phyloP scores from a whole-genome alignment of 2,113 vertebrate species.

The Crotalus tigris region DNA sequence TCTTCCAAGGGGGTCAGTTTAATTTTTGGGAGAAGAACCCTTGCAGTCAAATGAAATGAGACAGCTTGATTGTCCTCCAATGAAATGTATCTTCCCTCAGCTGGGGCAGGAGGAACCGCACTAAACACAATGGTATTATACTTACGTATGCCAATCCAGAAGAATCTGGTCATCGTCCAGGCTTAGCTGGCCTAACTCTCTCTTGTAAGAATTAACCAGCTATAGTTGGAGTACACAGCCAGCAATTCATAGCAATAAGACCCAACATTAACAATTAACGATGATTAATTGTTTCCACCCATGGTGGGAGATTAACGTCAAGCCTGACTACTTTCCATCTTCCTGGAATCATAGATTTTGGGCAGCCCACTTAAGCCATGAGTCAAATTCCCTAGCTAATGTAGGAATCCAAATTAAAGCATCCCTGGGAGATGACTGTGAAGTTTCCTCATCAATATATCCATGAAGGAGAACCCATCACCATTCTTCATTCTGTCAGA shows the following conservation, averaged over 20 bases:
- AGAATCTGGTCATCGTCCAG: neutral
- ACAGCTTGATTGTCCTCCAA: rapidly evolving
- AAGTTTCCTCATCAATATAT: no score
- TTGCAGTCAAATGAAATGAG: rapidly evolving
- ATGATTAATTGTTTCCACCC: neutral
- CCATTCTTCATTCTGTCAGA: no score
- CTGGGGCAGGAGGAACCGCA: neutral
- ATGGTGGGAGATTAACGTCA: neutral
- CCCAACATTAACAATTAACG: no score
- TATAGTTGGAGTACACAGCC: neutral
- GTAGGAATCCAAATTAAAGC: no score
- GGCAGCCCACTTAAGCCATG: no score
- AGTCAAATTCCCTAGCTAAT: no score
- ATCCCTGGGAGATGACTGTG: no score
- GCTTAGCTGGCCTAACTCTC: neutral
- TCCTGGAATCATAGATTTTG: neutral
- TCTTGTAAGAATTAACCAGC: neutral
- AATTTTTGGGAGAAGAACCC: neutral
- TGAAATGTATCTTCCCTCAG: neutral
- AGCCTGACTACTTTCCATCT: rapidly evolving
- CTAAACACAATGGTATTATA: neutral
- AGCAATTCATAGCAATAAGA: neutral
- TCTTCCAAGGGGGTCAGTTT: rapidly evolving
- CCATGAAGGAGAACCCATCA: no score
- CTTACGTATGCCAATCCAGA: neutral